Conservation (phyloP, 2,797 vertebrate species). For the Kryptopterus vitreolus region DNA sequence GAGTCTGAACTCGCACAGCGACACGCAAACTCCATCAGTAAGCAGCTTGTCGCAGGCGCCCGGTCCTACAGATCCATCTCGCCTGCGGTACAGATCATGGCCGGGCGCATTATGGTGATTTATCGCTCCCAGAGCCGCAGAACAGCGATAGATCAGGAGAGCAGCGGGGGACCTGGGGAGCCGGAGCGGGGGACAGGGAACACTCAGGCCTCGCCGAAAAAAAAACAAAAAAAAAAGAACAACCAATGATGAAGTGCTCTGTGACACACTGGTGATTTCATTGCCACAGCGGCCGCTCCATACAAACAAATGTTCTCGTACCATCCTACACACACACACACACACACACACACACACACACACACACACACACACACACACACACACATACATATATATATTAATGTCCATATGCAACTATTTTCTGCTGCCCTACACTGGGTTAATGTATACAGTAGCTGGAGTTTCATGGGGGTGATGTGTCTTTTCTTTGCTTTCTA, state of each 20-base stretch:
- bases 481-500: slow-evolving; percentile 46
- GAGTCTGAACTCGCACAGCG: slow-evolving; percentile 69
- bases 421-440: slow-evolving; percentile 46
- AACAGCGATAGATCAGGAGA: slow-evolving; percentile 91
- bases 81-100: slow-evolving; percentile 87
- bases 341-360: too few species aligned
- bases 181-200: slow-evolving; percentile 71
- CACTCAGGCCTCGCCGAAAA: slow-evolving; percentile 72
- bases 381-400: neutral
- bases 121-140: slow-evolving; percentile 83
- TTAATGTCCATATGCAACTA: slow-evolving; percentile 32
- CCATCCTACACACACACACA: neutral
- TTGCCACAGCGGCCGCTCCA: slow-evolving; percentile 64
- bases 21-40: slow-evolving; percentile 88
- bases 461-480: slow-evolving; percentile 26
- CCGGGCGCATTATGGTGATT: slow-evolving; percentile 92
- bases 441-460: slow-evolving; percentile 41
- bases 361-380: too few species aligned
- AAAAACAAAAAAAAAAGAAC: too few species aligned
- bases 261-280: slow-evolving; percentile 70
- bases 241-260: slow-evolving; percentile 86
- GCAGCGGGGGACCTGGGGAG: slow-evolving; percentile 69
- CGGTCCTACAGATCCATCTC: slow-evolving; percentile 49
- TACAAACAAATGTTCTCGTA: slow-evolving; percentile 44
- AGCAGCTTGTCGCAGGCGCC: slow-evolving; percentile 70